A percentile compares a stretch with the other conserved stretches of the same genome.
Conservation (phyloP, 2,113 vertebrate genomes). For the Rhabdomys dilectus region DNA sequence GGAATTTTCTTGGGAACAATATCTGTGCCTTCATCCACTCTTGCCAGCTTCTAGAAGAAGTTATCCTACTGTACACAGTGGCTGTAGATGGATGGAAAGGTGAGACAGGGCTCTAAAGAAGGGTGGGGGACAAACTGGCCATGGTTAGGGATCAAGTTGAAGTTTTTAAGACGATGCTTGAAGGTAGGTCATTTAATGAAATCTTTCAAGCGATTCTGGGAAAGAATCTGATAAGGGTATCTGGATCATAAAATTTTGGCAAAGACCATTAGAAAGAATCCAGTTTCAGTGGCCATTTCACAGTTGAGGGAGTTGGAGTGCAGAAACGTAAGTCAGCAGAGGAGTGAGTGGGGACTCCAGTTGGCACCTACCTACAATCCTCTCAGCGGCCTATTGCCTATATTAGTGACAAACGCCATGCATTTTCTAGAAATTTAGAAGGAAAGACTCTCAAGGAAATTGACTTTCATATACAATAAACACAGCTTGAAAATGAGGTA, state of each 20-base stretch:
- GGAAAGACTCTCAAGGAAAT: not conserved
- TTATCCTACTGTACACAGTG: not conserved
- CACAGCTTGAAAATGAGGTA: not conserved
- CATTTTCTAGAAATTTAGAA: not conserved
- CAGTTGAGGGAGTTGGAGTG: not conserved
- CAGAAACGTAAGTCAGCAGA: not conserved
- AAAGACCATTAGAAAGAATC: slow-evolving; percentile 36
- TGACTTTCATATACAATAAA: not conserved
- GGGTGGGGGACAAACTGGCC: not conserved
- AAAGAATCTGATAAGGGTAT: slow-evolving; percentile 38
- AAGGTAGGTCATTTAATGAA: not conserved
- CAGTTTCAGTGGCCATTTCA: not conserved
- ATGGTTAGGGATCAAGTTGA: not conserved
- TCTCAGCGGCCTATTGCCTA: not conserved
- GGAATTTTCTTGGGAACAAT: not conserved
- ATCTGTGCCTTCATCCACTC: not conserved
- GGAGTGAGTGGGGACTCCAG: fast-evolving
- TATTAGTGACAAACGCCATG: not conserved
- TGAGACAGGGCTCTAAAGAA: not conserved
- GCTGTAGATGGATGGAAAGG: slow-evolving; percentile 2
- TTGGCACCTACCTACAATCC: fast-evolving
- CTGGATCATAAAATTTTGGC: slow-evolving; percentile 57
- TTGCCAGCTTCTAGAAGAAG: not conserved
- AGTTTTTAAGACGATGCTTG: not conserved
- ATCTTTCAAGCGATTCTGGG: slow-evolving; percentile 44